Conservation (phyloP, 2,797 vertebrate species). For the Sebastes reedi region DNA sequence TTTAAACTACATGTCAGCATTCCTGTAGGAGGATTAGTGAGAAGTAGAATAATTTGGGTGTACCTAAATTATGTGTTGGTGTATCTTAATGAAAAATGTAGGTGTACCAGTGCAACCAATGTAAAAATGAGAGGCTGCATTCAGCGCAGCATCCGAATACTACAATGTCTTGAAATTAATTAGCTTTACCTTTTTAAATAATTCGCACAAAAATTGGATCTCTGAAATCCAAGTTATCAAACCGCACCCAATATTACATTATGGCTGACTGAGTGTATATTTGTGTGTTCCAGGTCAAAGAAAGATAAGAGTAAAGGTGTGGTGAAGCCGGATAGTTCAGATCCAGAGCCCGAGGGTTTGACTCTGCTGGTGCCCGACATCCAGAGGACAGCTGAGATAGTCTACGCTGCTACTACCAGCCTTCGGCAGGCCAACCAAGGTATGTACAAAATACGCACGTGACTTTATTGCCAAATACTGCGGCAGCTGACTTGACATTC, state of each 20-base stretch:
- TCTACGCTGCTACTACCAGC: slow-evolving; percentile 93
- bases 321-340: slow-evolving; percentile 91
- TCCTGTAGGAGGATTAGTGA: too few relatives aligned
- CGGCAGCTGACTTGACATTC: not conserved
- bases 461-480: not conserved
- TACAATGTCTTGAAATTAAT: too few relatives aligned
- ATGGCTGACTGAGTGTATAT: not conserved
- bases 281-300: slow-evolving; percentile 88
- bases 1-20: too few relatives aligned
- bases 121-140: too few relatives aligned
- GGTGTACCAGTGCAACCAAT: too few relatives aligned
- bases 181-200: too few relatives aligned
- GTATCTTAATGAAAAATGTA: too few relatives aligned
- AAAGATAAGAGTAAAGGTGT: slow-evolving; percentile 97
- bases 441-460: slow-evolving; percentile 45
- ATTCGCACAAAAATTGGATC: too few relatives aligned
- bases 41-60: too few relatives aligned
- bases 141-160: too few relatives aligned
- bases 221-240: not conserved
- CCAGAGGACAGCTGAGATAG: slow-evolving; percentile 97
- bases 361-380: slow-evolving; percentile 98
- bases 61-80: too few relatives aligned
- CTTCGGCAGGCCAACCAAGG: slow-evolving; percentile 95
- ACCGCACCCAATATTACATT: not conserved
- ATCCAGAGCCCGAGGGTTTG: slow-evolving; percentile 96